Percentiles rank a stretch among this genome's conserved stretches.
phyloP scores from a whole-genome alignment of 2,888 invertebrate species.

The Drosophila koepferae region DNA sequence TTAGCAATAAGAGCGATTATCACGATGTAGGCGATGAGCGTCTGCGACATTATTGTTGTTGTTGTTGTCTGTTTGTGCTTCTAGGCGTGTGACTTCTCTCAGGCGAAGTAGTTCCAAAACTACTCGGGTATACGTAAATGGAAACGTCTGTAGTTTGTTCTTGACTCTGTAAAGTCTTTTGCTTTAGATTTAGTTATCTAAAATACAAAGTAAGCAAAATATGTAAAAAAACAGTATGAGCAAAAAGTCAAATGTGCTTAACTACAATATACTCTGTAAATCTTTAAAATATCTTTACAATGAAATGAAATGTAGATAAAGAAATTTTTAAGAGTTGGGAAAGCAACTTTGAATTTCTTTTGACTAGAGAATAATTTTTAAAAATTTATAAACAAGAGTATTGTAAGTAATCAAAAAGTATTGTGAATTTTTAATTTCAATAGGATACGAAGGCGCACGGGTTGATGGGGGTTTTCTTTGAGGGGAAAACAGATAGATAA shows the following conservation, averaged over 20 bases:
- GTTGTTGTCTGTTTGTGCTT: constrained; percentile 1
- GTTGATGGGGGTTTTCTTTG: not conserved
- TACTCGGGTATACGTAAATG: not conserved
- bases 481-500: not conserved
- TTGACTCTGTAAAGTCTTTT: constrained; percentile 16
- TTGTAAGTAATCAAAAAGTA: too few species aligned
- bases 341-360: not conserved
- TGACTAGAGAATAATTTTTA: not conserved
- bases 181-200: constrained; percentile 24
- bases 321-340: not conserved
- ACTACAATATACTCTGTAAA: constrained; percentile 2
- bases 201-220: not conserved
- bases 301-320: not conserved
- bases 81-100: not conserved
- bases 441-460: not conserved
- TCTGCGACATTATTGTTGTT: constrained; percentile 49
- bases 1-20: constrained; percentile 74
- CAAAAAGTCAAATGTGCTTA: too few species aligned
- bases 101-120: constrained; percentile 7
- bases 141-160: constrained; percentile 20
- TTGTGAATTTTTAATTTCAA: too few species aligned
- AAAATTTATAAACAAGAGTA: too few species aligned
- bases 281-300: not conserved
- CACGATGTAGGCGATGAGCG: constrained; percentile 67
- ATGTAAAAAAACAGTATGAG: not conserved